Base-by-base conservation (phyloP, 2,888 invertebrate species). In the Leptarthrus brevirostris region DNA sequence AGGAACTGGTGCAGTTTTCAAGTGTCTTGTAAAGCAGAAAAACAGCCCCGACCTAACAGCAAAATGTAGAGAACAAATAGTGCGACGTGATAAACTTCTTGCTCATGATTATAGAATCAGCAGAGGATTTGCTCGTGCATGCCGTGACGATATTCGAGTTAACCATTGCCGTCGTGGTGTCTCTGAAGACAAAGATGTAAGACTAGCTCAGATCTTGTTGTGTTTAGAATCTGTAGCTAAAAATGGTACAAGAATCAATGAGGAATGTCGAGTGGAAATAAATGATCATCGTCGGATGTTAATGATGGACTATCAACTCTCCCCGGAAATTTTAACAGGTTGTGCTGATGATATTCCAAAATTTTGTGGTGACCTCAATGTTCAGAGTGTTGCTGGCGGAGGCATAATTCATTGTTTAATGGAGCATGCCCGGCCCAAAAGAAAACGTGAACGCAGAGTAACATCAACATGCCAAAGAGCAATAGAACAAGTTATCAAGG, bases 391-490 rank as follows among this genome's bases (percentile, higher is more conserved):
- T 16, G 78, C 79, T 3, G 95, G 94, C 2, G 96, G 95, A 0
- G 92, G 92, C 81, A 97, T 97, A 0, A 92, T 99, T 78, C 98
- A 98, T 83, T 99, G 98, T 82, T 86, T 99, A 52, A 95, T 98
- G 95, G 93, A 93, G 47, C 92, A 94, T 83, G 93, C 94, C 0
- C 89, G 92, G 79, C 87, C 89, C 1, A 87, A 89, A 36, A 79
- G 81, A 1, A 80, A 80, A n/a, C 89, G 88, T 79, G 90, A 90
- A 6, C 88, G 89, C 79, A 86, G 91, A 77, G 90, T 95, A 26
- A 89, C 91, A 36, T 83, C 88, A 16, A 86, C 87, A 64, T 96
- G 96, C 80, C 90, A 91, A 82, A 89, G 91, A 81, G 93, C 94
- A 69, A 84, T 98, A 75, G 94, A 95, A 84, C 86, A 87, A 40